Conservation (phyloP, 2,888 invertebrate species). For the Spialia ferax region DNA sequence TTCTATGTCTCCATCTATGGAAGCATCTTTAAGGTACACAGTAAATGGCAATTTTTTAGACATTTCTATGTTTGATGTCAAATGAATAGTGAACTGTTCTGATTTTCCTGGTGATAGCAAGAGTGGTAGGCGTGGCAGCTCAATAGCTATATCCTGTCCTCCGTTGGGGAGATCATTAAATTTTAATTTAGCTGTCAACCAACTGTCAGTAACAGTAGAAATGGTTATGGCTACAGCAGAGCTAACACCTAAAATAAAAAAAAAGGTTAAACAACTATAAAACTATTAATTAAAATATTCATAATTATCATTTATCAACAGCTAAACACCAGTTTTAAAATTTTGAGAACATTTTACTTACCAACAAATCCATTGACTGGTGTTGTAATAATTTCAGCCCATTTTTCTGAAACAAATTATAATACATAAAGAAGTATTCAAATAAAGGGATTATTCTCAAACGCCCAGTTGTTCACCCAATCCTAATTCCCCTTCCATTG, state of each 20-base stretch:
- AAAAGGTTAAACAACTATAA: background rate
- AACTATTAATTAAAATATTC: no score
- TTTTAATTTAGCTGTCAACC: conserved; percentile 72
- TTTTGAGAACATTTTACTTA: conserved; percentile 53
- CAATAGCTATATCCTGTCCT: conserved; percentile 62
- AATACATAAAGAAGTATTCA: background rate
- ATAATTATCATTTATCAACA: background rate
- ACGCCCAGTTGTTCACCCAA: background rate
- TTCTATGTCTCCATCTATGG: conserved; percentile 64
- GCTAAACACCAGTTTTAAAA: background rate
- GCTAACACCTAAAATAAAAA: conserved; percentile 59
- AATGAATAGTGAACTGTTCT: conserved; percentile 63
- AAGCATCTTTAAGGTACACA: conserved; percentile 67
- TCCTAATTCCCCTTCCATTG: background rate
- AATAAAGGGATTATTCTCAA: no score
- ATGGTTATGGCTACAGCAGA: conserved; percentile 62
- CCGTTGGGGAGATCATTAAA: conserved; percentile 61
- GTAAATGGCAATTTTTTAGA: conserved; percentile 60
- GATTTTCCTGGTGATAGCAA: conserved; percentile 70
- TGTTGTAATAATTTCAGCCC: conserved; percentile 67
- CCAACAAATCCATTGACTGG: conserved; percentile 72
- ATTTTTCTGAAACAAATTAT: conserved; percentile 65
- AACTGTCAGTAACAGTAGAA: conserved; percentile 68
- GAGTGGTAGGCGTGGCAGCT: conserved; percentile 70
- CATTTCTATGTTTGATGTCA: conserved; percentile 70